Evolutionary conservation across 2,113 vertebrate species (phyloP).

Genomic region (Callionymus lyra): DNA sequence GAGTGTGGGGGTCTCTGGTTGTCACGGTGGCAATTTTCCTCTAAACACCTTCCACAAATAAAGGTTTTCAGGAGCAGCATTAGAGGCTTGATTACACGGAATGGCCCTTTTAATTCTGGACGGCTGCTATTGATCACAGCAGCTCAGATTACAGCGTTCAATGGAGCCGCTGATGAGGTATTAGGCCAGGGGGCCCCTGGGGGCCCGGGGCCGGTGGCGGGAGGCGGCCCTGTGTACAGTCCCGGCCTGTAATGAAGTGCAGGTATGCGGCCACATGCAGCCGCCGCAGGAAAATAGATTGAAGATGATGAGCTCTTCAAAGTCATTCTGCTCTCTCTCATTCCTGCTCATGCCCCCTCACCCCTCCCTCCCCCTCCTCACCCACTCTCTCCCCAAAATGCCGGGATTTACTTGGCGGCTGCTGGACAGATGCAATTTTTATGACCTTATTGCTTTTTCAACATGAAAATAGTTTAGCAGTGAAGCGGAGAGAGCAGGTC

Average conservation of each 20-base stretch:
- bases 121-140: slow-evolving; percentile 98
- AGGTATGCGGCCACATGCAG: slow-evolving; percentile 98
- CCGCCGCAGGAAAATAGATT: slow-evolving; percentile 96
- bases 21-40: slow-evolving; percentile 85
- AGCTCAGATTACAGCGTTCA: slow-evolving; percentile 99
- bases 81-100: slow-evolving; percentile 98
- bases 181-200: slow-evolving; percentile 95
- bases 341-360: slow-evolving; percentile 84
- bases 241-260: slow-evolving; percentile 99
- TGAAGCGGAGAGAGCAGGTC: slow-evolving; percentile 40
- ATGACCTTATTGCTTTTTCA: slow-evolving; percentile 99
- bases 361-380: slow-evolving; percentile 37
- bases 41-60: slow-evolving; percentile 99
- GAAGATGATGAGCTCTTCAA: slow-evolving; percentile 99
- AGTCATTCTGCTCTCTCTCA: slow-evolving; percentile 98
- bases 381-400: slow-evolving; percentile 77
- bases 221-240: slow-evolving; percentile 91
- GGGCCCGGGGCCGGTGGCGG: slow-evolving; percentile 68
- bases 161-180: slow-evolving; percentile 99
- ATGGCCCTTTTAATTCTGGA: slow-evolving; percentile 99
- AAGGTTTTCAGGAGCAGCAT: slow-evolving; percentile 99
- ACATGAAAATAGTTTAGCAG: slow-evolving; percentile 99
- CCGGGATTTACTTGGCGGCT: slow-evolving; percentile 94
- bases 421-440: slow-evolving; percentile 96
- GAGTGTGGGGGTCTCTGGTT: slow-evolving; percentile 32